These are phyloP conservation scores for Drosophila prostipennis DNA, from an alignment of 2,888 invertebrate genomes.

Conservation along the genomic window DNA sequence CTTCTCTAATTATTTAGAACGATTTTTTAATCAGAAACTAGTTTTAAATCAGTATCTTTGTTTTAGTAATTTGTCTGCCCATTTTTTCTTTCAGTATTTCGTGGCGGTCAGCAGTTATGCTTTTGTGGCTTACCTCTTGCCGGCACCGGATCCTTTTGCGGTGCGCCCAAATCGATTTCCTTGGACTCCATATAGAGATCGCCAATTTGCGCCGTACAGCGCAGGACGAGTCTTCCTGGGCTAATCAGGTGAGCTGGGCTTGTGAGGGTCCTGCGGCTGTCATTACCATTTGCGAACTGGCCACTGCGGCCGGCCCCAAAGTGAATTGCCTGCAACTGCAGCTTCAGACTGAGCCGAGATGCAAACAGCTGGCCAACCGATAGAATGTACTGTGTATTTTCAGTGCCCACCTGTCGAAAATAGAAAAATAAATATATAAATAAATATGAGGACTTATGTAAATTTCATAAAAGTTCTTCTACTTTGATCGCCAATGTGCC, in stretches of 20 bases:
- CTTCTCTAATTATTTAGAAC: too few relatives aligned
- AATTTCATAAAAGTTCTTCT: too few relatives aligned
- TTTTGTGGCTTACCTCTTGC: conserved; percentile 88
- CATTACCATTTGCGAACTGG: conserved; percentile 45
- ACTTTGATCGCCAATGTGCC: too few relatives aligned
- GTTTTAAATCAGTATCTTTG: background rate
- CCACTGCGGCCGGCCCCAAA: conserved; percentile 72
- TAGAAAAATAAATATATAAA: background rate
- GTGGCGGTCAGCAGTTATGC: conserved; percentile 22
- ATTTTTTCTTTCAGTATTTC: conserved; percentile 10
- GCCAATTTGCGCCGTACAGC: conserved; percentile 89
- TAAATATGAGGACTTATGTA: too few relatives aligned
- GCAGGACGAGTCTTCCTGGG: conserved; percentile 86
- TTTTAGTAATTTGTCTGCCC: background rate
- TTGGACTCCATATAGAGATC: conserved; percentile 89
- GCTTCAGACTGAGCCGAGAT: conserved; percentile 82
- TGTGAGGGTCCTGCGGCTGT: conserved; percentile 31
- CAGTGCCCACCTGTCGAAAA: conserved; percentile 79
- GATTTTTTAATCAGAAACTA: too few relatives aligned
- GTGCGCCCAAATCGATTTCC: conserved; percentile 89
- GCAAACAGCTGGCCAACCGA: conserved; percentile 83
- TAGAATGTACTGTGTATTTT: conserved; percentile 83
- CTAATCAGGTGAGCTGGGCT: conserved; percentile 55
- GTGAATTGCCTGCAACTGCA: conserved; percentile 84
- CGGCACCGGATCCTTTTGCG: conserved; percentile 90